phyloP scores from a whole-genome alignment of 1,140 invertebrate species.

The Linepithema humile region DNA sequence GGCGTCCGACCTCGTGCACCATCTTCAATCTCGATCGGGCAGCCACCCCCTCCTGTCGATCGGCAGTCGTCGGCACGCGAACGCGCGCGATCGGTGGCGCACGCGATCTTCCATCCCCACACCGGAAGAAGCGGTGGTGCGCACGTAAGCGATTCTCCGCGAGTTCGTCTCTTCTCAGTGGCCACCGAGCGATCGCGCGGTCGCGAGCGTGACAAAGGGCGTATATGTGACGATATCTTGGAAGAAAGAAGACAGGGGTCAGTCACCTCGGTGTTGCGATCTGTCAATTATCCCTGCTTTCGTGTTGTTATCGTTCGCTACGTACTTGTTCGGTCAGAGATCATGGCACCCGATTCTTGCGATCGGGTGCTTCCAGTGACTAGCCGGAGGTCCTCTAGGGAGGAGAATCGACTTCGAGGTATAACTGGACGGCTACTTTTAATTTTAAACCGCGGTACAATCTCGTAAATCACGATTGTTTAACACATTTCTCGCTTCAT shows the following conservation, averaged over 20 bases:
- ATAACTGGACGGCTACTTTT: background rate
- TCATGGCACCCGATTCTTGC: constrained; percentile 70
- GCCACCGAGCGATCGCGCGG: constrained; percentile 33
- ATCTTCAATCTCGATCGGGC: background rate
- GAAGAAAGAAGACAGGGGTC: constrained; percentile 16
- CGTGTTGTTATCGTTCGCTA: too few relatives aligned
- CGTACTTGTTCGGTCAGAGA: background rate
- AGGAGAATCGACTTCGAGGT: constrained; percentile 56
- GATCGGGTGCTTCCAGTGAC: constrained; percentile 14
- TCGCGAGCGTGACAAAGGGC: constrained; percentile 19
- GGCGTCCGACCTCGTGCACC: constrained; percentile 56
- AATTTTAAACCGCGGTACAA: background rate
- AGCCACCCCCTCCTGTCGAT: background rate
- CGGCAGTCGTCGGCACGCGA: constrained; percentile 18
- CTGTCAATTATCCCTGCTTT: background rate
- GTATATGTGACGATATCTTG: constrained; percentile 10
- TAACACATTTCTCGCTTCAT: background rate
- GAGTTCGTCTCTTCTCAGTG: background rate
- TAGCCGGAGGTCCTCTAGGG: background rate
- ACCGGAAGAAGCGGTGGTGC: background rate
- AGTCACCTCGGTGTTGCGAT: constrained; percentile 50
- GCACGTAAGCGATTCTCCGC: constrained; percentile 39
- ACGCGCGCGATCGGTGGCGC: constrained; percentile 3
- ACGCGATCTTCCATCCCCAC: background rate
- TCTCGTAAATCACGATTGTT: constrained; percentile 13